Percentiles rank a stretch among this genome's conserved stretches.
These are phyloP conservation scores for Rhopilema esculentum DNA, from an alignment of 30 jellyfish, hydroid and myxozoan genomes.

Conservation along the genomic window DNA sequence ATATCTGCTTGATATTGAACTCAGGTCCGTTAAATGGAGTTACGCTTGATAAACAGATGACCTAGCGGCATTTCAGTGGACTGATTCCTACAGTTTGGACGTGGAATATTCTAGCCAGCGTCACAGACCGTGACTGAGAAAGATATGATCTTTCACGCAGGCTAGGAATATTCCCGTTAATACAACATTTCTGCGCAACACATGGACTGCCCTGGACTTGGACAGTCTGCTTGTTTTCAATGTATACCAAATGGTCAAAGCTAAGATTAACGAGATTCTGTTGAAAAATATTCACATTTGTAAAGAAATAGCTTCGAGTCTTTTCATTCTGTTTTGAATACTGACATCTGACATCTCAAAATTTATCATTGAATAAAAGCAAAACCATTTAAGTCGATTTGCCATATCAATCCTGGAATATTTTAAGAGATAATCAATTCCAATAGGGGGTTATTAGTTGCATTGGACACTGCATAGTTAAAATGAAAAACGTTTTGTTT, in stretches of 20 bases:
- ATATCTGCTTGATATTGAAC: neutral
- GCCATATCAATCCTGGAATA: neutral
- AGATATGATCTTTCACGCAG: no score
- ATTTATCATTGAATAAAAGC: neutral
- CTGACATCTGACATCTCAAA: neutral
- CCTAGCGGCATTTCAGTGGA: neutral
- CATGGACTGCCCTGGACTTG: neutral
- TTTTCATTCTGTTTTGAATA: neutral
- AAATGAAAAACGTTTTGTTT: neutral
- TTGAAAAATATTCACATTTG: neutral
- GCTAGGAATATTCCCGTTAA: neutral
- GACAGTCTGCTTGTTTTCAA: neutral
- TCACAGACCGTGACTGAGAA: no score
- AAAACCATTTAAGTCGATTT: neutral
- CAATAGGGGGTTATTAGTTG: neutral
- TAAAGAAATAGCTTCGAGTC: neutral
- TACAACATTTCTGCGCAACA: neutral
- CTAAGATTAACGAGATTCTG: neutral
- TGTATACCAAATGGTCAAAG: neutral
- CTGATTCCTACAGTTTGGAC: neutral
- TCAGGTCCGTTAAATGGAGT: neutral
- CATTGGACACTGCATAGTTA: neutral
- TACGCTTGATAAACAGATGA: neutral
- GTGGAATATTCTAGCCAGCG: no score
- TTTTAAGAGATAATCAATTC: neutral